Base-by-base conservation (phyloP, 2,888 invertebrate species). In the Agonopterix heracliana region DNA sequence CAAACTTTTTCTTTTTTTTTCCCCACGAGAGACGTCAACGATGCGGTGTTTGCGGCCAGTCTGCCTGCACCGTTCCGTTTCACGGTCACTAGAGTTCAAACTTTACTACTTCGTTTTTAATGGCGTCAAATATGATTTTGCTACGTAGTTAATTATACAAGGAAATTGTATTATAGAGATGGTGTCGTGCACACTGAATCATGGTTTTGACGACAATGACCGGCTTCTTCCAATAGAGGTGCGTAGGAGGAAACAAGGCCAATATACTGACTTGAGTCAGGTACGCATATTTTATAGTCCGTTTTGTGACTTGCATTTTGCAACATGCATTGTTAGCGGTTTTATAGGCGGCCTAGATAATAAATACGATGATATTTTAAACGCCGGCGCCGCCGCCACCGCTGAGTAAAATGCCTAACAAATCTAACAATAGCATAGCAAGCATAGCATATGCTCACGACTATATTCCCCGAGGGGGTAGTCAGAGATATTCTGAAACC, bases 201-300 rank as follows among this genome's bases (percentile, higher is more conserved):
- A 35, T 3, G 9, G 36, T 14, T 36, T 9, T 48, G 52, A 48
- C 47, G 52, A 50, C 54, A 53, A 56, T 50, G 45, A 49, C 52
- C 55, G 47, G 60, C 64, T 55, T 26, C 26, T 26, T 60, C 56
- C 60, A 66, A 61, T 61, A 67, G 59, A 59, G 53, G 56, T 67
- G 79, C 72, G 84, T 84, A 71, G 83, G 85, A 53, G 55, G 68
- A 63, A 73, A 70, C 73, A 77, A 84, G 83, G 85, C 67, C 78
- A 69, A 69, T 68, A 68, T 69, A 71, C 71, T 68, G 65, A 67
- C 69, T 69, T 66, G 7, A 13, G 63, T 57, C 63, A 60, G 68
- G 66, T 59, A 64, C 64, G 61, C 60, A 55, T 67, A 68, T 70
- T 64, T 65, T 70, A 58, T 62, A 60, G 57, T 66, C 72, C 75